These are phyloP conservation scores for Ceratina calcarata DNA, from an alignment of 1,140 invertebrate genomes.

Conservation along the genomic window DNA sequence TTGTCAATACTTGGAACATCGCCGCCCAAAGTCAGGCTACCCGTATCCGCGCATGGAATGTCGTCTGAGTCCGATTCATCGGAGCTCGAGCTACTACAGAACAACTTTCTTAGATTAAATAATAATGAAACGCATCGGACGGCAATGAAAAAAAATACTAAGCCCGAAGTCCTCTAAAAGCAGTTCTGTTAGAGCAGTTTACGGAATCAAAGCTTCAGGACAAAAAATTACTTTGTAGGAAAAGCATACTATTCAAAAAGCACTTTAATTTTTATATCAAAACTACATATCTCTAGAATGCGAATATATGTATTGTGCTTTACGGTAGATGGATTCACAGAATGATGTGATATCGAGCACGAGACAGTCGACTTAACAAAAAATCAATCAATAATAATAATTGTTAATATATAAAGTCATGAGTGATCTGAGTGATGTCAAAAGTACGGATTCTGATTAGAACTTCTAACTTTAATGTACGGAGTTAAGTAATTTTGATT, in stretches of 20 bases:
- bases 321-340: neutral
- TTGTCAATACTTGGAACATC: slow-evolving; percentile 68
- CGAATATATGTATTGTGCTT: neutral
- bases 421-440: neutral
- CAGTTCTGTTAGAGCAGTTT: neutral
- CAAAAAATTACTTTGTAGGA: too few relatives aligned
- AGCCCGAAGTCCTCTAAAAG: neutral
- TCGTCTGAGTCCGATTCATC: slow-evolving; percentile 84
- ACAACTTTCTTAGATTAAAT: slow-evolving; percentile 16
- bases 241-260: too few relatives aligned
- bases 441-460: slow-evolving; percentile 13
- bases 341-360: neutral
- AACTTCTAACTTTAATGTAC: neutral
- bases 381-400: slow-evolving; percentile 25
- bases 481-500: neutral
- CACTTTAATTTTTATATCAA: too few relatives aligned
- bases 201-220: neutral
- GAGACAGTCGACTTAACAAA: neutral
- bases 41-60: slow-evolving; percentile 73
- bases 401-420: neutral
- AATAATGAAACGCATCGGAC: neutral
- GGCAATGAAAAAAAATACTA: neutral
- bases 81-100: slow-evolving; percentile 83
- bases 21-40: slow-evolving; percentile 65
- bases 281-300: too few relatives aligned